Conservation (phyloP, 2,113 vertebrate species). For the Sylvietta virens region DNA sequence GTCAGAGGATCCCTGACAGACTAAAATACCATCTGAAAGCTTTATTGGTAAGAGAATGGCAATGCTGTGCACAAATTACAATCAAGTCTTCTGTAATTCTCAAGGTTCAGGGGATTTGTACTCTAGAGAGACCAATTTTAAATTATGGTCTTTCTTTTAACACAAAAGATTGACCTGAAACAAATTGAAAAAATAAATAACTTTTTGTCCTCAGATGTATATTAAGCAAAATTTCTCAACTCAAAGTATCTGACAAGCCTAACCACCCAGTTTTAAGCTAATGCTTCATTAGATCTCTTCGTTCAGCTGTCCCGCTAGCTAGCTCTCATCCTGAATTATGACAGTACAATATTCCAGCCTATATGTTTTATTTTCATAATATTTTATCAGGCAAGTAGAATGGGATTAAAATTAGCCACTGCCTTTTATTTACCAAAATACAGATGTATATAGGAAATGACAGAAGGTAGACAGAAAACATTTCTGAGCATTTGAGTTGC, state of each 20-base stretch:
- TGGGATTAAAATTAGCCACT: conserved; percentile 61
- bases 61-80: conserved; percentile 71
- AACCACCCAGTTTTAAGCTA: conserved; percentile 76
- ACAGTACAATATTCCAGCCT: conserved; percentile 64
- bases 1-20: conserved; percentile 72
- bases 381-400: conserved; percentile 44
- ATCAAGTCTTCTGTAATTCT: conserved; percentile 78
- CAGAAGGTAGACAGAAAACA: conserved; percentile 54
- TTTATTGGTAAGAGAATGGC: conserved; percentile 73
- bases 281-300: conserved; percentile 81
- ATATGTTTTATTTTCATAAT: conserved; percentile 60
- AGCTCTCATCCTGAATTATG: conserved; percentile 73
- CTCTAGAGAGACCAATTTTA: conserved; percentile 58
- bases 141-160: conserved; percentile 75
- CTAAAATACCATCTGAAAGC: conserved; percentile 76
- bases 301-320: conserved; percentile 77
- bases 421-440: conserved; percentile 63
- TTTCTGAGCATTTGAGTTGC: conserved; percentile 64
- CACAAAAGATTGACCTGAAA: conserved; percentile 76
- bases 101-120: conserved; percentile 73
- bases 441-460: conserved; percentile 47
- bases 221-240: conserved; percentile 73
- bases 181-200: conserved; percentile 80
- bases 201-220: conserved; percentile 66
- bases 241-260: conserved; percentile 79